These are phyloP conservation scores for Corydoras sp. DNA, from an alignment of 2,113 vertebrate species.

Conservation along the genomic window DNA sequence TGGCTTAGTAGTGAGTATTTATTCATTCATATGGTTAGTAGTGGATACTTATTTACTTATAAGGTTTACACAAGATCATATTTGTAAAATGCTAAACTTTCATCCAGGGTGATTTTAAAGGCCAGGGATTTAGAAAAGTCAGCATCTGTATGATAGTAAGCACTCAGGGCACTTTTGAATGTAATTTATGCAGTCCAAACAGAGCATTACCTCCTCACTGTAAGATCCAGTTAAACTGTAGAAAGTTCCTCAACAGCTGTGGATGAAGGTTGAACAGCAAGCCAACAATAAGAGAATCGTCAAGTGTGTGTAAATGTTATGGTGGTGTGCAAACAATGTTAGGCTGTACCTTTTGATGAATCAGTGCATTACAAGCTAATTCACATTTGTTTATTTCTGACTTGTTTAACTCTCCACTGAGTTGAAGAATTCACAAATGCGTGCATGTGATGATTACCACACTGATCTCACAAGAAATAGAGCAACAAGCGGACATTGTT, in stretches of 20 bases:
- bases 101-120: too few relatives aligned
- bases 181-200: conserved; percentile 33
- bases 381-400: conserved; percentile 39
- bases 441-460: conserved; percentile 17
- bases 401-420: conserved; percentile 31
- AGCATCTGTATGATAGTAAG: conserved; percentile 18
- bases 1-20: too few relatives aligned
- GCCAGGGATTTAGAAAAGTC: not conserved
- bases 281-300: conserved; percentile 35
- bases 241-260: conserved; percentile 37
- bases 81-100: too few relatives aligned
- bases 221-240: conserved; percentile 31
- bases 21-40: too few relatives aligned
- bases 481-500: conserved; percentile 30
- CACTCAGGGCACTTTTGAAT: conserved; percentile 9
- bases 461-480: conserved; percentile 19
- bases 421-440: conserved; percentile 25
- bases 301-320: conserved; percentile 35
- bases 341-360: conserved; percentile 18
- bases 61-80: too few relatives aligned
- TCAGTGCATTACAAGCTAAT: conserved; percentile 38
- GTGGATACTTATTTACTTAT: too few relatives aligned
- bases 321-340: conserved; percentile 28
- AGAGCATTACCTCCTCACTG: conserved; percentile 22
- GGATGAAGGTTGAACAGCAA: conserved; percentile 22